Evolutionary conservation across 1,140 invertebrate species (phyloP).

Genomic region (Goniozus legneri): DNA sequence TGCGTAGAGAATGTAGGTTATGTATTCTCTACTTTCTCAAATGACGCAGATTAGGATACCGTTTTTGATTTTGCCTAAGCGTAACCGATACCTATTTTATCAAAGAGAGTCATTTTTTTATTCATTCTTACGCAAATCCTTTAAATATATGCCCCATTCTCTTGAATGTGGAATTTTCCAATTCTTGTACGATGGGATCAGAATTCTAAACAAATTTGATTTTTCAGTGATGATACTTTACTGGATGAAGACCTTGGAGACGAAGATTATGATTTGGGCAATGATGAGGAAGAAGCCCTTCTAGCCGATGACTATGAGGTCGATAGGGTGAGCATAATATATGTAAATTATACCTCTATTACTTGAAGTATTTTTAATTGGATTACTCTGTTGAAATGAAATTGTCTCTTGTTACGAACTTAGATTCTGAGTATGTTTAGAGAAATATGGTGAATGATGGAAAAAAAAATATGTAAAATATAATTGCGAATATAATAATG

Average conservation of each 20-base stretch:
- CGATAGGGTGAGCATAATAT: constrained; percentile 49
- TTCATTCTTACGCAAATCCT: not conserved
- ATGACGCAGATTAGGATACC: not conserved
- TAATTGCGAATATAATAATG: no score
- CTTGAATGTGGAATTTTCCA: not conserved
- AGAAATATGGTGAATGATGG: no score
- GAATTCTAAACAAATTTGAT: constrained; percentile 9
- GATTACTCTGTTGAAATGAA: no score
- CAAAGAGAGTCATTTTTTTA: not conserved
- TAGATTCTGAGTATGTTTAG: no score
- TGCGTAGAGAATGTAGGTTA: not conserved
- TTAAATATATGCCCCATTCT: not conserved
- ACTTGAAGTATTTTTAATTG: no score
- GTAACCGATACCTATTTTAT: not conserved
- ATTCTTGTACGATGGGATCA: constrained; percentile 1
- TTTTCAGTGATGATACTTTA: constrained; percentile 46
- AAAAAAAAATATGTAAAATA: no score
- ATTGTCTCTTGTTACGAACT: no score
- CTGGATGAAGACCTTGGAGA: constrained; percentile 52
- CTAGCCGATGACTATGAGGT: constrained; percentile 52
- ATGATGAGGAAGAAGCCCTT: constrained; percentile 53
- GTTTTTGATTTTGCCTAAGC: not conserved
- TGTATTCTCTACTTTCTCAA: constrained; percentile 4
- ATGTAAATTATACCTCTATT: constrained; percentile 27
- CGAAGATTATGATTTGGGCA: constrained; percentile 50